Evolutionary conservation across 35 echinoderm and acorn worm species (phyloP), one percentile per base, ranked within the genome.

Genomic region (Acanthaster planci): DNA sequence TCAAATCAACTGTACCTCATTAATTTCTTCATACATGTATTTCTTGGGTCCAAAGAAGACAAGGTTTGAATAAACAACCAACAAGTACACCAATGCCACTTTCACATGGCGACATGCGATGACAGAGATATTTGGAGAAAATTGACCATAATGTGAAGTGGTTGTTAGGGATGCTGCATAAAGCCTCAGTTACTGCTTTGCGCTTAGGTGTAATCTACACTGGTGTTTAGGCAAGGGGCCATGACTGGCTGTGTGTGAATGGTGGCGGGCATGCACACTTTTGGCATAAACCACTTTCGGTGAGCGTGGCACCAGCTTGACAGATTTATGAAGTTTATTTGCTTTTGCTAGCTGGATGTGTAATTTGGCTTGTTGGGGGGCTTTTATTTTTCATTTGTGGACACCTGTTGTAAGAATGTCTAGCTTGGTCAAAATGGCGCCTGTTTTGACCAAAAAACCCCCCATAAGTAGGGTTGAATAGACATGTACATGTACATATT

Each of bases 291-390:
- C 64, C 29, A 72, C 64, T 72, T 72, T 72, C 12, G 42, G 18
- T 72, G 64, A 72, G 64, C 64, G 14, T 72, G 64, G 64, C 64
- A 72, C 64, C 64, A 72, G 23, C 64, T 26, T 72, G 64, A 72
- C 64, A 72, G 64, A 72, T 72, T 72, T 72, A 72, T 72, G 64
- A 15, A 72, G 64, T 72, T 72, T 72, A 72, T 72, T 72, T 72
- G 64, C 64, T 34, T 72, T 72, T 8, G 64, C 14, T 10, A 26
- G 64, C 64, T 36, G 0, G 64, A 34, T 72, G 23, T 72, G 30
- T 72, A 72, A 72, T 31, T 72, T 72, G 64, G 26, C 8, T 36
- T 19, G 30, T 72, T 27, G 34, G 64, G 34, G 14, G 18, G 30
- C 34, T 72, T 26, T 47, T 47, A 47, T 47, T 47, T 6, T 47